A percentile compares a stretch with the other conserved stretches of the same genome.
These are phyloP conservation scores for Onychorhynchus coronatus DNA, from an alignment of 2,113 vertebrate species.

Conservation along the genomic window DNA sequence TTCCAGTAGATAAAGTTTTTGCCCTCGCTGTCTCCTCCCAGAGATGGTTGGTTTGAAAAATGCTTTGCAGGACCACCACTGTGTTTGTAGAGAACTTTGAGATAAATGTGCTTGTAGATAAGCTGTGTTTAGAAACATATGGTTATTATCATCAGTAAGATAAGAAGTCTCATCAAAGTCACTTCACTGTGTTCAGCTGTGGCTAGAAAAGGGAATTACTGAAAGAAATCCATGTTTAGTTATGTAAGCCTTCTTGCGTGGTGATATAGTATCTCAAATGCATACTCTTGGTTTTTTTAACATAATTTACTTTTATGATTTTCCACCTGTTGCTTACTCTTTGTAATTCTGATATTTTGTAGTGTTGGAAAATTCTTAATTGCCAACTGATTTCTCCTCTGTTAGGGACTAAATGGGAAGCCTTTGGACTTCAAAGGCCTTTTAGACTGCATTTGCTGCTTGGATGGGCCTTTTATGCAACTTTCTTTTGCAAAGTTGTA, in stretches of 20 bases:
- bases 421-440: constrained; percentile 2
- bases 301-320: neutral
- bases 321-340: neutral
- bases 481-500: neutral
- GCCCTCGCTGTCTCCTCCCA: neutral
- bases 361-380: constrained; percentile 1
- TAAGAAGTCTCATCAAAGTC: neutral
- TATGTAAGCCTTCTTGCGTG: neutral
- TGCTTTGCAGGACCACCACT: neutral
- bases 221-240: neutral
- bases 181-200: neutral
- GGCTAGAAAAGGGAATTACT: neutral
- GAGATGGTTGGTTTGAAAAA: constrained; percentile 6
- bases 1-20: constrained; percentile 25
- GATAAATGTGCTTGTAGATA: constrained; percentile 37
- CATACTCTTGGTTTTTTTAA: neutral
- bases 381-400: neutral
- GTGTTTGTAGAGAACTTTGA: neutral
- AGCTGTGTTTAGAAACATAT: neutral
- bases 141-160: neutral
- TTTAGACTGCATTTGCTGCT: constrained; percentile 40
- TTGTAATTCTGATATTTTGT: neutral
- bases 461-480: constrained; percentile 32
- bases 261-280: neutral
- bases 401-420: neutral